Base-by-base conservation (phyloP, 2,888 invertebrate genomes). In the Gnatocerus cornutus region DNA sequence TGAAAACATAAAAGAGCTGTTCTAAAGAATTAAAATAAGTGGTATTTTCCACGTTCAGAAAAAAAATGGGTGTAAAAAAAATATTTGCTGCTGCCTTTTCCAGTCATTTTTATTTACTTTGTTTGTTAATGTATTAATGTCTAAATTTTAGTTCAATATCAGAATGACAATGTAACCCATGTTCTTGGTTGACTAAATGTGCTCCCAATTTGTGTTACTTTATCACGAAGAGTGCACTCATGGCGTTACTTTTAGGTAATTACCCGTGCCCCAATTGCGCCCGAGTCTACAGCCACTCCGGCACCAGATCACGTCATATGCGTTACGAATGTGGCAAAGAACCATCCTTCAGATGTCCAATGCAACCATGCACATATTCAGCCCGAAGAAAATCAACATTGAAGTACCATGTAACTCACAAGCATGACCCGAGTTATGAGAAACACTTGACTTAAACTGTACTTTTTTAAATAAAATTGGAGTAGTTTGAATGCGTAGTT, bases 221-320 rank as follows among this genome's bases (percentile, higher is more conserved):
- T 4, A 21, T 21, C 21, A 21, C 21, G 21, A 21, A 21, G 4
- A 3, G 21, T 27, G 29, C 16, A 46, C 10, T 39, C 13, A 46
- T 46, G 46, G 10, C 13, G 30, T 10, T 10, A 37, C 13, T 58
- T 58, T 10, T 58, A 58, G 56, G 56, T 43, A 37, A 29, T 9
- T 66, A 37, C 12, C 58, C 56, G 7, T 66, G 66, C 29, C 50
- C 66, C 5, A 48, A 21, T 10, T 66, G 66, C 41, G 21, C 10
- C 30, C 12, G 58, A 41, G 37, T 58, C 6, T 66, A 66, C 41
- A 66, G 50, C n/a, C 89, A 89, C 84, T 90, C 90, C 79, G 90
- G 90, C 50, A 88, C 89, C 58, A 78, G 89, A 69, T 73, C 85
- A 88, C 8, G 89, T 89, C 77, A 85, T 86, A 77, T 85, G 84